Evolutionary conservation across 2,888 invertebrate species (phyloP).

Genomic region (Andricus quercusramuli): DNA sequence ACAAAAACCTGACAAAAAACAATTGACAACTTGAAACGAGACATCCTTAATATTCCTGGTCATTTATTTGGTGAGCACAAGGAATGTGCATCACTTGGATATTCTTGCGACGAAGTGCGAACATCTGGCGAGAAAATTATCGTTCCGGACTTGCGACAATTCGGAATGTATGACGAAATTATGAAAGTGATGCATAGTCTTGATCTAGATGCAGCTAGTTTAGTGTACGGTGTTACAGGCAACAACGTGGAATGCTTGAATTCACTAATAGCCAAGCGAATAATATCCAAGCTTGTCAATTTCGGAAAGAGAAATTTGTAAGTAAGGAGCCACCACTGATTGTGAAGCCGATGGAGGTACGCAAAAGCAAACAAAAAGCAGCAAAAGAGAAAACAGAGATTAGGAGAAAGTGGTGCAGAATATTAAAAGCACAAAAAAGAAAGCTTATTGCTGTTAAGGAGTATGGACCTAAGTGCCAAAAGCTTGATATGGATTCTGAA

Average conservation of each 20-base stretch:
- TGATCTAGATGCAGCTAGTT: neutral
- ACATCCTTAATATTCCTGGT: constrained; percentile 34
- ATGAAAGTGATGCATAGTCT: neutral
- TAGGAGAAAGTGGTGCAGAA: no score
- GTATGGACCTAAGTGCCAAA: constrained; percentile 1
- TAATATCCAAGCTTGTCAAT: constrained; percentile 19
- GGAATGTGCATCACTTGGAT: no score
- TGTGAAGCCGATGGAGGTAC: neutral
- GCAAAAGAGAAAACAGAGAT: no score
- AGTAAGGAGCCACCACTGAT: neutral
- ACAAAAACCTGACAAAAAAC: neutral
- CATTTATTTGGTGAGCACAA: constrained; percentile 41
- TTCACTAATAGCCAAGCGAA: neutral
- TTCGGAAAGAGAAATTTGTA: constrained; percentile 13
- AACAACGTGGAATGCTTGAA: constrained; percentile 42
- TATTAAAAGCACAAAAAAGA: no score
- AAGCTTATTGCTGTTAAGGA: neutral
- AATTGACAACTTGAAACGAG: neutral
- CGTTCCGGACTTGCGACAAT: constrained; percentile 25
- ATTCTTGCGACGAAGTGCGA: neutral
- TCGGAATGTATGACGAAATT: constrained; percentile 35
- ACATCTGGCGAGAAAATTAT: constrained; percentile 27
- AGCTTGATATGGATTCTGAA: neutral
- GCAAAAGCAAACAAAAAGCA: no score
- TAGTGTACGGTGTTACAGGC: constrained; percentile 25